phyloP scores from a whole-genome alignment of 2,113 vertebrate species.

The Podilymbus podiceps region DNA sequence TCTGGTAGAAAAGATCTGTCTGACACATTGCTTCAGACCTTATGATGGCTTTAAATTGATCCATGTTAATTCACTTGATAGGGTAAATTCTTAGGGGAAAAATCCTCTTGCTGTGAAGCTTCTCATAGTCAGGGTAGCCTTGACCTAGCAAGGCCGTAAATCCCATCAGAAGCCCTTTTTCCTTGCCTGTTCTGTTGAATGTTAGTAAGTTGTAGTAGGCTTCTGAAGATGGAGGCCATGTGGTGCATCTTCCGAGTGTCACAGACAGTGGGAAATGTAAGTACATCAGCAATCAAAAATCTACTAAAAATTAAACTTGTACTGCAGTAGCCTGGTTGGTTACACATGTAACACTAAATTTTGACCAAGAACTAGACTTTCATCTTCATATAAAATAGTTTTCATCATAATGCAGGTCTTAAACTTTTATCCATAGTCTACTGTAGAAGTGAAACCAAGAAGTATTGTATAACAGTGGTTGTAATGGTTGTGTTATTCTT shows the following conservation, averaged over 20 bases:
- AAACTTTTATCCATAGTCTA: not conserved
- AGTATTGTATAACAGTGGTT: not conserved
- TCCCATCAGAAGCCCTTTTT: not conserved
- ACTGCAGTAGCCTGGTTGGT: not conserved
- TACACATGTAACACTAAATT: not conserved
- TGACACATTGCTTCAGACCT: not conserved
- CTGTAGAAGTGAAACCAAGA: not conserved
- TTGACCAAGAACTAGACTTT: not conserved
- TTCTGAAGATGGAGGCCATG: not conserved
- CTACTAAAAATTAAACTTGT: not conserved
- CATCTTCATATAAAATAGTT: not conserved
- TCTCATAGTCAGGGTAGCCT: not conserved
- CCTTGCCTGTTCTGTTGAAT: not conserved
- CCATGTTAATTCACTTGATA: not conserved
- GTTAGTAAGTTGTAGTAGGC: not conserved
- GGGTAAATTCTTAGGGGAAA: not conserved
- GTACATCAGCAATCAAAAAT: not conserved
- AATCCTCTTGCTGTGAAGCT: not conserved
- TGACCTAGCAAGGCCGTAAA: not conserved
- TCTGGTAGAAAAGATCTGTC: not conserved
- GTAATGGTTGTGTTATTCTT: not conserved
- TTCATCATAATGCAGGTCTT: not conserved
- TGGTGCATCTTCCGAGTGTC: not conserved
- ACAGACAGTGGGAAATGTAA: fast-evolving
- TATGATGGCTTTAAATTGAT: not conserved